Percentiles rank a stretch among this genome's conserved stretches.
These are phyloP conservation scores for Ophraella communa DNA, from an alignment of 2,888 invertebrate species.

Conservation along the genomic window DNA sequence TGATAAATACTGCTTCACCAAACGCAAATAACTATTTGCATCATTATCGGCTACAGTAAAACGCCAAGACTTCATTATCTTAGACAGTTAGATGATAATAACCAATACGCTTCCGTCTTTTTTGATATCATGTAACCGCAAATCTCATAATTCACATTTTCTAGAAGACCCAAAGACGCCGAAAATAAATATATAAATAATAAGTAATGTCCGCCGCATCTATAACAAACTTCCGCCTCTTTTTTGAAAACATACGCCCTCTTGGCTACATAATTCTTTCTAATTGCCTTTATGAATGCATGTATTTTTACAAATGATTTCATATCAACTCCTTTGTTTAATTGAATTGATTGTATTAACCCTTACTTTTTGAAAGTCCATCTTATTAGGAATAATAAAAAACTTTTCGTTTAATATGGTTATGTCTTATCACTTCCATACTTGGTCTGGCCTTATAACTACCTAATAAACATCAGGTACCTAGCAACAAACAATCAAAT, in stretches of 20 bases:
- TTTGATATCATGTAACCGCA: background rate
- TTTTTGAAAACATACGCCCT: background rate
- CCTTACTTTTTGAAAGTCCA: too few species aligned
- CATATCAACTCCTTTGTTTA: background rate
- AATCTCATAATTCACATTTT: background rate
- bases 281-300: too few species aligned
- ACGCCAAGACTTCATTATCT: background rate
- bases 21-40: background rate
- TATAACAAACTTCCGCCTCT: background rate
- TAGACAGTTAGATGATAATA: background rate
- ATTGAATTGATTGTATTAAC: too few species aligned
- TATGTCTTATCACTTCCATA: too few species aligned
- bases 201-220: background rate
- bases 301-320: too few species aligned
- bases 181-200: too few species aligned
- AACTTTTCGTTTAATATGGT: too few species aligned
- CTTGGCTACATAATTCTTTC: too few species aligned
- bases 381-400: too few species aligned
- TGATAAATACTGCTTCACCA: background rate
- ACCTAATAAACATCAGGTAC: too few species aligned
- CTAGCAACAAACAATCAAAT: too few species aligned
- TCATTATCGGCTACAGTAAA: background rate
- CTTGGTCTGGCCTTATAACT: too few species aligned
- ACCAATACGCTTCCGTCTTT: background rate
- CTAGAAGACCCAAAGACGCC: background rate